A percentile compares a stretch with the other conserved stretches of the same genome.
These are phyloP conservation scores for Amblyopsis rosae DNA, from an alignment of 2,113 vertebrate species.

Conservation along the genomic window DNA sequence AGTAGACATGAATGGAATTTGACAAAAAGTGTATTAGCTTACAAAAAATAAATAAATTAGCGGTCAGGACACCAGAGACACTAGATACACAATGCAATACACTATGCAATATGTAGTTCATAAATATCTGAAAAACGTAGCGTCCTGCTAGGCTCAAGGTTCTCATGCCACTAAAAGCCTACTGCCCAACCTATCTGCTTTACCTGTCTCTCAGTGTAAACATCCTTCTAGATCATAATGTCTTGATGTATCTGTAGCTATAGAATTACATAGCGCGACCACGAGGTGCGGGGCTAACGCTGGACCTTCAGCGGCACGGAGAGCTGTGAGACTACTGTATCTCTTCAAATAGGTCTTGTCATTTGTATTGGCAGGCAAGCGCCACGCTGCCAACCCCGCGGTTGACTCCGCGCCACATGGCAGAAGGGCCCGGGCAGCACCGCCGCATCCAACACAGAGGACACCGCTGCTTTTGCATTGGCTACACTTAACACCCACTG, in stretches of 20 bases:
- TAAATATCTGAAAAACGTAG: too few species aligned
- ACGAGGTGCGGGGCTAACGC: conserved; percentile 6
- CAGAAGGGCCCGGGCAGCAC: conserved; percentile 12
- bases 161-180: background rate
- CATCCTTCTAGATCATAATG: conserved; percentile 8
- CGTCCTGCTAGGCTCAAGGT: background rate
- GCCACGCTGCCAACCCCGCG: conserved; percentile 14
- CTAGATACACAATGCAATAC: background rate
- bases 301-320: conserved; percentile 39
- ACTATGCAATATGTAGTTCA: background rate
- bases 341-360: conserved; percentile 44
- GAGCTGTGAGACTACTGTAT: conserved; percentile 20
- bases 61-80: background rate
- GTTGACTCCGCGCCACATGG: conserved; percentile 7
- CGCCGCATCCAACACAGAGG: background rate
- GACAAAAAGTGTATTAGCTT: too few species aligned
- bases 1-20: too few species aligned
- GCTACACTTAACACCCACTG: conserved; percentile 27
- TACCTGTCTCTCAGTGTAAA: conserved; percentile 19
- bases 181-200: background rate
- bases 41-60: too few species aligned
- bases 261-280: conserved; percentile 28
- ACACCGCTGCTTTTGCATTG: conserved; percentile 16
- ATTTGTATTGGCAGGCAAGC: conserved; percentile 39
- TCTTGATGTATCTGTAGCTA: conserved; percentile 2